These are phyloP conservation scores for Hemitrygon akajei DNA, from an alignment of 2,797 vertebrate genomes.

Conservation along the genomic window DNA sequence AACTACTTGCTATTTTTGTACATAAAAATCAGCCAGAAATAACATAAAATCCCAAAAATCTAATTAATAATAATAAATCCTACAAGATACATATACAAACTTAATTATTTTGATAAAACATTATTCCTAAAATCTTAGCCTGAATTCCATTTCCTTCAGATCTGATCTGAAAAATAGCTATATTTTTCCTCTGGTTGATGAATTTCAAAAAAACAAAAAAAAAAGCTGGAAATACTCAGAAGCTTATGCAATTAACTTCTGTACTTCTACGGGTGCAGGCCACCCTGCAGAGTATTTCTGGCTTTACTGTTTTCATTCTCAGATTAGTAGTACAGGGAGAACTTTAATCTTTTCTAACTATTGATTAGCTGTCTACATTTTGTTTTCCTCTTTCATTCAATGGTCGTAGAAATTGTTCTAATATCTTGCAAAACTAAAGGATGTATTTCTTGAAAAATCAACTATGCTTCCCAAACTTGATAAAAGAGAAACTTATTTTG, in stretches of 20 bases:
- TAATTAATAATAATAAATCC: background rate
- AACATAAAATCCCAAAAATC: background rate
- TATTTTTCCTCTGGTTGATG: background rate
- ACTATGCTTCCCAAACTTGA: no score
- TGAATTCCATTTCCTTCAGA: background rate
- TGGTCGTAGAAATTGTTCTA: background rate
- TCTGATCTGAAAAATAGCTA: background rate
- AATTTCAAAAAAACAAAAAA: background rate
- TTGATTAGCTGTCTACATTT: background rate
- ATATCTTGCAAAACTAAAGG: no score
- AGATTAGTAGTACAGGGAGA: background rate
- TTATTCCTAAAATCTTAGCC: no score
- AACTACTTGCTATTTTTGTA: background rate
- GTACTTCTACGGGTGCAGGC: background rate
- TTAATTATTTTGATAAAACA: background rate
- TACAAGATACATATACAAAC: background rate
- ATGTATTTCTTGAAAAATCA: background rate
- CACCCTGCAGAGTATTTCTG: background rate
- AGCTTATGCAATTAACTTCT: background rate
- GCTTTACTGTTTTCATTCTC: background rate
- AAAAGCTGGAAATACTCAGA: background rate
- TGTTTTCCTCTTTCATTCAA: background rate
- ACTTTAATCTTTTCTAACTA: background rate
- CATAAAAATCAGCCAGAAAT: background rate
- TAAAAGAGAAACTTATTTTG: no score